A percentile compares a stretch with the other conserved stretches of the same genome.
These are phyloP conservation scores for Anguilla pacifica DNA, from an alignment of 2,797 vertebrate species.

Conservation along the genomic window DNA sequence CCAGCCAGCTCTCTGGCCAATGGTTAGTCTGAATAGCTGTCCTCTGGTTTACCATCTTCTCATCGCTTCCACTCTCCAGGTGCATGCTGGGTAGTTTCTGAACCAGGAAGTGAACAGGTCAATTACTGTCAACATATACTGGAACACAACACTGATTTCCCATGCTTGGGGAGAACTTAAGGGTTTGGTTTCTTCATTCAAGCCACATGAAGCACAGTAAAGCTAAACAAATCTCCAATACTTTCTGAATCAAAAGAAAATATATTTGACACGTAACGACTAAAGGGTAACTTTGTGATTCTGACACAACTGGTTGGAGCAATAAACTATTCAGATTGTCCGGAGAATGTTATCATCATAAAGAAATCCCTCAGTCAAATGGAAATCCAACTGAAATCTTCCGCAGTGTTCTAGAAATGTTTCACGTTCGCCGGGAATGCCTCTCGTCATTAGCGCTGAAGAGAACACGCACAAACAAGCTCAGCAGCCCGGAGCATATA, in stretches of 20 bases:
- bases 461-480: neutral
- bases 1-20: neutral
- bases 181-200: neutral
- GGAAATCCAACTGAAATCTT: neutral
- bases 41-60: neutral
- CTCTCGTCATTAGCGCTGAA: slow-evolving; percentile 9
- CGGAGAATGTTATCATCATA: neutral
- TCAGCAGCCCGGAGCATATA: no score
- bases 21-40: neutral
- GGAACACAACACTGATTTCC: no score
- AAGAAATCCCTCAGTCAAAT: neutral
- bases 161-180: neutral
- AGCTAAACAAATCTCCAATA: neutral
- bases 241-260: neutral
- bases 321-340: neutral
- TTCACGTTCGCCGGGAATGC: neutral
- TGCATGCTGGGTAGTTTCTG: neutral
- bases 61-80: neutral
- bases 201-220: neutral
- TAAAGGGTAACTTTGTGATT: neutral
- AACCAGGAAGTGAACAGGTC: neutral
- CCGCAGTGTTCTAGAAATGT: neutral
- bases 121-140: neutral
- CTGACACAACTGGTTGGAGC: neutral
- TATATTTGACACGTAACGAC: neutral